phyloP scores from a whole-genome alignment of 2,888 invertebrate genomes.

The Perithous albicinctus region DNA sequence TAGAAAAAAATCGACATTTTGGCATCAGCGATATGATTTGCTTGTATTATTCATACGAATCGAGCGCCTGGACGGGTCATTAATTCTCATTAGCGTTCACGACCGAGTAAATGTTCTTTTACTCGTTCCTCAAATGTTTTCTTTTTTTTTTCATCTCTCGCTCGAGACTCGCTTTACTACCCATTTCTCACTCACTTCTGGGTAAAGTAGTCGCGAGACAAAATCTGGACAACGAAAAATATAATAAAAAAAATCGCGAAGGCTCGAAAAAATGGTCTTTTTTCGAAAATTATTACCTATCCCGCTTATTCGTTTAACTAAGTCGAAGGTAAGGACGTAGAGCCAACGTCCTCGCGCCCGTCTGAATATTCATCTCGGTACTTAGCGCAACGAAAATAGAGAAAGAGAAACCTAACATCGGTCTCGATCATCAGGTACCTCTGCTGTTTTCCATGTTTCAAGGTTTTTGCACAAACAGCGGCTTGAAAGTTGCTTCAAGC shows the following conservation, averaged over 20 bases:
- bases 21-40: neutral
- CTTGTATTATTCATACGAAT: neutral
- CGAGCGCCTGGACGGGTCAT: constrained; percentile 2
- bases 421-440: constrained; percentile 56
- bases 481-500: constrained; percentile 86
- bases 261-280: neutral
- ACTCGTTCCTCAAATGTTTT: neutral
- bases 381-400: constrained; percentile 31
- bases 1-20: neutral
- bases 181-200: neutral
- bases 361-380: neutral
- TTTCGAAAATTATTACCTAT: constrained; percentile 29
- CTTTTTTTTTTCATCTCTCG: neutral
- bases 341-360: neutral
- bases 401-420: constrained; percentile 33
- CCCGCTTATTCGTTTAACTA: constrained; percentile 46
- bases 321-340: constrained; percentile 8
- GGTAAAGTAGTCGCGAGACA: neutral
- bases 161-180: neutral
- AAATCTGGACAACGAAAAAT: neutral
- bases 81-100: constrained; percentile 7
- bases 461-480: constrained; percentile 1
- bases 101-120: neutral
- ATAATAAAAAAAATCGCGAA: constrained; percentile 21
- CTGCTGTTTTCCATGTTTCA: constrained; percentile 38